Base-by-base conservation (phyloP, 92 coral and sea anemone species). In the Meandrina meandrites region DNA sequence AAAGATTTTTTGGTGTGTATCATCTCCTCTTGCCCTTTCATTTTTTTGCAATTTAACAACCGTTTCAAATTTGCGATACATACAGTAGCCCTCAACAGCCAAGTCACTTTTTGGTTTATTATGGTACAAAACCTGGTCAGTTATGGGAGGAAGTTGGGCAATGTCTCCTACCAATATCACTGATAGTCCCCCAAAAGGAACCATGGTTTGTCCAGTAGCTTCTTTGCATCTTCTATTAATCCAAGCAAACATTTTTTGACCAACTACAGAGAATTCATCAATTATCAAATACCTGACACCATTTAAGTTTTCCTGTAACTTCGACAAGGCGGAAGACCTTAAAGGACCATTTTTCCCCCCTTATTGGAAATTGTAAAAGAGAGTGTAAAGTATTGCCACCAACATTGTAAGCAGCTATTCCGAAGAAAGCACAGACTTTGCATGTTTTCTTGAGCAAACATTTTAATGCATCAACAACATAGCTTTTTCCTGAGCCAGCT, bases 111-210 rank as follows among this genome's bases (percentile, higher is more conserved):
- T 35, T n/a, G 95, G 95, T 62, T 82, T 87, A 9, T 34, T 76
- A 80, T 90, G 93, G 78, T 86, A 87, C 4, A 92, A 45, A 7
- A 87, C 89, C 48, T 87, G 88, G 58, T 92, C 93, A 51, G 78
- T 76, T 11, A 93, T 88, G 0, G 91, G 91, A 68, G 91, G 93
- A 22, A 90, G 74, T n/a, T 78, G 81, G 14, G 64, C 80, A 34
- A 76, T n/a, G 7, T 76, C 80, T 47, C 80, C 80, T 9, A 47
- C 58, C 50, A 45, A 27, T 24, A 90, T 87, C 17, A 92, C 85
- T 24, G 95, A 92, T 19, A 86, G 83, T 35, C 93, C 95, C 18
- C 90, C 95, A 83, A 90, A 90, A 9, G 90, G 89, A 11, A 35
- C 15, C 16, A 84, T 81, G 21, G 72, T 60, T 15, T 60, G 42